Base-by-base conservation (phyloP, 2,888 invertebrate genomes). In the Drosophila mayaguana region DNA sequence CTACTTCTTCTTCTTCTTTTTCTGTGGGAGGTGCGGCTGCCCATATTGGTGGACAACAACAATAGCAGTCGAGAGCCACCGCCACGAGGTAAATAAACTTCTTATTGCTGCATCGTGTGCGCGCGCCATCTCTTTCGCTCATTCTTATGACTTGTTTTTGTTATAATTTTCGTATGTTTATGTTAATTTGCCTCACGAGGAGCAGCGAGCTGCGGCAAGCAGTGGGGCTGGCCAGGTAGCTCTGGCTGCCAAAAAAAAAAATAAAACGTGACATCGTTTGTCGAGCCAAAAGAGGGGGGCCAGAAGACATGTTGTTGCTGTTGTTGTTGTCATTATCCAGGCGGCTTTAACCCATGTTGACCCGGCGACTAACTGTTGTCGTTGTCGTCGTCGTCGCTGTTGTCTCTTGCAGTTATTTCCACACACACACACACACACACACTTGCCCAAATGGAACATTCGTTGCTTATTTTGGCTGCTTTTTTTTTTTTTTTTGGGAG, bases 111-210 rank as follows among this genome's bases (percentile, higher is more conserved):
- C 63, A 46, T 63, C 55, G 57, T 66, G 62, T 48, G 28, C 45
- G 45, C 38, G 18, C 36, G 18, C 16, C 40, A 11, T 63, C 48
- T 45, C 38, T 53, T 18, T 50, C 57, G 8, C 51, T 72, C 54
- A 51, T 79, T 69, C 75, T 81, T 78, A 70, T 75, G 80, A 70
- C 73, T 71, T 82, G 72, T 72, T 80, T 80, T 81, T 48, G 78
- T 80, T 78, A 81, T 83, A 80, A 83, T 81, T 83, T 83, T 81
- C 78, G 81, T 83, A 81, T 81, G 80, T 75, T 81, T 83, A 83
- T 81, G 81, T 80, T 81, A 75, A 81, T 81, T 83, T 82, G 62
- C 65, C 56, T 66, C 67, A 72, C 54, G 42, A 78, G 38, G n/a
- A 38, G 22, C 38, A 25, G 25, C 14, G 2, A 18, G 32, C n/a